These are phyloP conservation scores for Lutjanus campechanus DNA, from an alignment of 2,797 vertebrate species.

Conservation along the genomic window DNA sequence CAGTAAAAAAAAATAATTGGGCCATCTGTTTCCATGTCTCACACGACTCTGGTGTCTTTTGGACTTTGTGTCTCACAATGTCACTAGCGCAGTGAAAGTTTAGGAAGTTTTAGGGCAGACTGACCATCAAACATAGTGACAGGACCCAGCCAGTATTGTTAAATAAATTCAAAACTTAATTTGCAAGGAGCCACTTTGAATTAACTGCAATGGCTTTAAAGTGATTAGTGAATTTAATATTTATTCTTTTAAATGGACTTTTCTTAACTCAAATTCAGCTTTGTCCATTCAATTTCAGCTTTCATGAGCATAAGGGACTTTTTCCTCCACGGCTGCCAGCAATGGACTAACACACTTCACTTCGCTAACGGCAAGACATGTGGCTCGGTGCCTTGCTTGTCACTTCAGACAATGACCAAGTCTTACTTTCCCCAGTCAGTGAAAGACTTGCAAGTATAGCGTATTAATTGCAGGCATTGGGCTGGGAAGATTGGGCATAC, in stretches of 20 bases:
- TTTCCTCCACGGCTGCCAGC: conserved; percentile 1
- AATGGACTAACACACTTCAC: conserved; percentile 18
- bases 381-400: conserved; percentile 34
- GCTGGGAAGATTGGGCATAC: conserved; percentile 26
- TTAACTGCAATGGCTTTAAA: background rate
- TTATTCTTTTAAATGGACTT: conserved; percentile 6
- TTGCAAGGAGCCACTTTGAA: conserved; percentile 15
- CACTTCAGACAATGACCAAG: conserved; percentile 27
- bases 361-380: conserved; percentile 16
- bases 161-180: conserved; percentile 14
- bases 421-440: conserved; percentile 23
- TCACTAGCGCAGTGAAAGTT: background rate
- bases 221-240: background rate
- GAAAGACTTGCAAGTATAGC: conserved; percentile 40
- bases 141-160: background rate
- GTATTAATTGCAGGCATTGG: conserved; percentile 19
- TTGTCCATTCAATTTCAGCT: conserved; percentile 18
- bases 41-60: background rate
- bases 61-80: background rate
- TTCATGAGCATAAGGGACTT: background rate
- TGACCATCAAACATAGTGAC: background rate
- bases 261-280: conserved; percentile 11
- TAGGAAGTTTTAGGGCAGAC: background rate
- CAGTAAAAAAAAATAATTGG: conserved; percentile 8
- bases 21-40: conserved; percentile 7